Percentiles rank a stretch among this genome's conserved stretches.
phyloP scores from a whole-genome alignment of 2,888 invertebrate species.

The Cabera pusaria region DNA sequence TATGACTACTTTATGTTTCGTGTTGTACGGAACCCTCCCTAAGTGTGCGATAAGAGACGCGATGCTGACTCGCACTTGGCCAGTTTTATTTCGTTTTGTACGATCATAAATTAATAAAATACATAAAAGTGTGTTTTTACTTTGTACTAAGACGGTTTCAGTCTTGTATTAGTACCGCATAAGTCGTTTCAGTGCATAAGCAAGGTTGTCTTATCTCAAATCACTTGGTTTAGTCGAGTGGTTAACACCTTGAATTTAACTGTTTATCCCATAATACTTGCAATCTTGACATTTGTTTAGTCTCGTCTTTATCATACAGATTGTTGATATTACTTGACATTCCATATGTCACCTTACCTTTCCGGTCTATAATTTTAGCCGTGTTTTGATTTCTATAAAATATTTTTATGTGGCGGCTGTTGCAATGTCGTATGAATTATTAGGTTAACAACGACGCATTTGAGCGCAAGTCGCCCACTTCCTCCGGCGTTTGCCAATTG shows the following conservation, averaged over 20 bases:
- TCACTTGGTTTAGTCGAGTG: constrained; percentile 25
- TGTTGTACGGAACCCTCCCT: too few relatives aligned
- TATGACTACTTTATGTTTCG: too few relatives aligned
- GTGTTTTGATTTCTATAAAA: background rate
- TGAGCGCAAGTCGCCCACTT: constrained; percentile 56
- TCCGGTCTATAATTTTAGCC: background rate
- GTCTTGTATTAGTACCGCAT: too few relatives aligned
- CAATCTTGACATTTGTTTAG: background rate
- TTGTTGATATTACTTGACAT: background rate
- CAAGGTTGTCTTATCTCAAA: constrained; percentile 16
- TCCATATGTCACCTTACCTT: background rate
- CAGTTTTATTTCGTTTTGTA: too few relatives aligned
- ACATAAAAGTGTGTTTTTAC: too few relatives aligned
- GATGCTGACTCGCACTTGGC: too few relatives aligned
- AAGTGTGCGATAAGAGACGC: too few relatives aligned
- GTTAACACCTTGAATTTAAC: constrained; percentile 1
- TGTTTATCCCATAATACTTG: too few relatives aligned
- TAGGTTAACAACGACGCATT: constrained; percentile 31
- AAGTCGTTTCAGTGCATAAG: background rate
- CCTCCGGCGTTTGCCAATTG: constrained; percentile 65
- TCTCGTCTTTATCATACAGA: background rate
- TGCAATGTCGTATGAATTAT: constrained; percentile 21
- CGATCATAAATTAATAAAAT: too few relatives aligned
- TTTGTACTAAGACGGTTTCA: too few relatives aligned
- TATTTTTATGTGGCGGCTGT: constrained; percentile 4